Evolutionary conservation across 2,797 vertebrate genomes (phyloP).

Genomic region (Moxostoma hubbsi): DNA sequence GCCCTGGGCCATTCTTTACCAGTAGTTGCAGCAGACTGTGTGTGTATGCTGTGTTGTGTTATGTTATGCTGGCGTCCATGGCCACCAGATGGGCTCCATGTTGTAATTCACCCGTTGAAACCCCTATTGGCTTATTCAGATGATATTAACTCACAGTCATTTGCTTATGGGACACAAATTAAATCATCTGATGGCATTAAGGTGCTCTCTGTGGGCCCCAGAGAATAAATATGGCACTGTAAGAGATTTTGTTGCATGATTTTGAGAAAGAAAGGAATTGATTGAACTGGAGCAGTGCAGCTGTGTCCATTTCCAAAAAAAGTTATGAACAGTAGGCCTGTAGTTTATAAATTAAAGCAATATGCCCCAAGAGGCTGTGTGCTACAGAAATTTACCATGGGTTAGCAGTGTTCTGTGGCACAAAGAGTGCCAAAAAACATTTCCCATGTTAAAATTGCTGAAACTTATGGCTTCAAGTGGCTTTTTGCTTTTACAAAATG

Average conservation of each 20-base stretch:
- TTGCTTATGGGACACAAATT: conserved; percentile 62
- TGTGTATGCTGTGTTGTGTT: conserved; percentile 17
- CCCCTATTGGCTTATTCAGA: conserved; percentile 61
- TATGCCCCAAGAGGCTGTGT: too few species aligned
- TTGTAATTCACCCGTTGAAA: conserved; percentile 57
- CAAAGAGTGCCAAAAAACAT: too few species aligned
- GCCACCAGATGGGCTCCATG: conserved; percentile 56
- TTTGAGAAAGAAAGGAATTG: conserved; percentile 36
- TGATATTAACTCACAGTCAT: conserved; percentile 54
- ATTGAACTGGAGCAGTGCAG: conserved; percentile 27
- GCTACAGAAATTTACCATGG: too few species aligned
- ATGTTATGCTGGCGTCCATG: conserved; percentile 38
- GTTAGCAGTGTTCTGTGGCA: too few species aligned
- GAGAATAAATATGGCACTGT: conserved; percentile 36
- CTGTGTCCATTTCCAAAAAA: conserved; percentile 10
- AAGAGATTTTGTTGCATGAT: conserved; percentile 30
- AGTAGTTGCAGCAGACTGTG: conserved; percentile 28
- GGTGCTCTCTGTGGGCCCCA: conserved; percentile 43
- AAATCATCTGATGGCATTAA: conserved; percentile 58
- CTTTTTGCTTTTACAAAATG: too few species aligned
- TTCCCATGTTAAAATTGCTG: too few species aligned
- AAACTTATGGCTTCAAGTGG: too few species aligned
- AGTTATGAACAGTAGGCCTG: conserved; percentile 51
- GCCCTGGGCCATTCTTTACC: conserved; percentile 49
- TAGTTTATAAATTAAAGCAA: conserved; percentile 56